Evolutionary conservation across 2,113 vertebrate species (phyloP).

Genomic region (Muntiacus muntjak): DNA sequence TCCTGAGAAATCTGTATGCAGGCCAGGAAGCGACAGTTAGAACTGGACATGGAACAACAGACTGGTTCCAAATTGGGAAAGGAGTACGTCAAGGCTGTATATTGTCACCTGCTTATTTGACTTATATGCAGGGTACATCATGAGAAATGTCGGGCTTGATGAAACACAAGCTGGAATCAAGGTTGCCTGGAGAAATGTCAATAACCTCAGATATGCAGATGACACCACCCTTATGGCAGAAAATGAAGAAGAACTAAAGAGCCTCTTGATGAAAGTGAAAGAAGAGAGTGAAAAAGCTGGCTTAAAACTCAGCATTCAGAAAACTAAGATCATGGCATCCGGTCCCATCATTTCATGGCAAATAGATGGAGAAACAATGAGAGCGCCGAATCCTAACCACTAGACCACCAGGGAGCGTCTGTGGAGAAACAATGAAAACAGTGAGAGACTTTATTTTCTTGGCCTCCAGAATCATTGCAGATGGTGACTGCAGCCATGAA

Average conservation of each 20-base stretch:
- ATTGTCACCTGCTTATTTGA: not conserved
- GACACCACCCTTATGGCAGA: not conserved
- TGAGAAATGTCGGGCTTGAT: fast-evolving
- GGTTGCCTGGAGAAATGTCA: fast-evolving
- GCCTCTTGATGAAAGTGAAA: not conserved
- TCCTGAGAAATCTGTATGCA: not conserved
- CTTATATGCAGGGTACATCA: not conserved
- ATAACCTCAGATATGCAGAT: not conserved
- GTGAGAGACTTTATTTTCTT: not conserved
- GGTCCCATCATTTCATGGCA: not conserved
- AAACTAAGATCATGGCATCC: fast-evolving
- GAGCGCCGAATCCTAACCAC: no score
- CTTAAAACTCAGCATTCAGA: not conserved
- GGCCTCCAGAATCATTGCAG: not conserved
- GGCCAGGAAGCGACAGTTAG: not conserved
- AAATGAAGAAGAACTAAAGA: not conserved
- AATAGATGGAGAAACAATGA: not conserved
- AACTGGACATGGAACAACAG: not conserved
- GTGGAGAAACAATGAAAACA: not conserved
- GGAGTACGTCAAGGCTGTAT: not conserved
- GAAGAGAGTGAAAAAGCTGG: not conserved
- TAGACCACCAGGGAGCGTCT: no score
- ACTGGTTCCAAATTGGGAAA: not conserved
- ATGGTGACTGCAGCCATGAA: not conserved
- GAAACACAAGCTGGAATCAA: not conserved